Evolutionary conservation across 1,140 invertebrate species (phyloP), one percentile per base, ranked within the genome.

Genomic region (Epicauta chinensis): DNA sequence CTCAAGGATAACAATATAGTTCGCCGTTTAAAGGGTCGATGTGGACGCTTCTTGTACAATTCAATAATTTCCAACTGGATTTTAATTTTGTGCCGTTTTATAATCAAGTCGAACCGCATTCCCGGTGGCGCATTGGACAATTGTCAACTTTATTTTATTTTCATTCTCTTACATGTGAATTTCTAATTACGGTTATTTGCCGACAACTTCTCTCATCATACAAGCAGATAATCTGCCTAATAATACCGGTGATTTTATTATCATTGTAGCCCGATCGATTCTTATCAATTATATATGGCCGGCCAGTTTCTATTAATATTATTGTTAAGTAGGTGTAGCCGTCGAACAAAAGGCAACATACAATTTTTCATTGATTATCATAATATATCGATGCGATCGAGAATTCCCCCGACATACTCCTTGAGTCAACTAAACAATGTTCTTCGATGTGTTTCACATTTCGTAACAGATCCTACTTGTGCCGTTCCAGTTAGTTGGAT

Each of bases 101-200:
- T 23, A 23, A 23, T 23, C 23, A 7, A 23, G 23, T 23, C 7
- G 4, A 7, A 23, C 23, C 4, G 23, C 23, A 23, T 23, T 23
- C 2, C 7, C 23, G 23, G 23, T 23, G 23, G 23, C 23, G 23
- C 7, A 23, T 23, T 23, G 23, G 4, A 23, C 4, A 23, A 23
- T 23, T 23, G 23, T 23, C 23, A 23, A 5, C 23, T 3, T 7
- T n/a, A n/a, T n/a, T n/a, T 23, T 23, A 23, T 23, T 23, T 23
- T 7, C 23, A 3, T 23, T 23, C 23, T 23, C 4, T 23, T 23
- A 23, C 7, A 58, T 58, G 52, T 58, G 45, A 48, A 54, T 47
- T 54, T 45, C 52, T 53, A 51, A 58, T 58, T 55, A 55, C 37
- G 47, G 56, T 51, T 55, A 58, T 58, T 58, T 55, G 51, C 51